A percentile compares a stretch with the other conserved stretches of the same genome.
These are phyloP conservation scores for Auanema sp. DNA, from an alignment of 2,888 invertebrate species.

Conservation along the genomic window DNA sequence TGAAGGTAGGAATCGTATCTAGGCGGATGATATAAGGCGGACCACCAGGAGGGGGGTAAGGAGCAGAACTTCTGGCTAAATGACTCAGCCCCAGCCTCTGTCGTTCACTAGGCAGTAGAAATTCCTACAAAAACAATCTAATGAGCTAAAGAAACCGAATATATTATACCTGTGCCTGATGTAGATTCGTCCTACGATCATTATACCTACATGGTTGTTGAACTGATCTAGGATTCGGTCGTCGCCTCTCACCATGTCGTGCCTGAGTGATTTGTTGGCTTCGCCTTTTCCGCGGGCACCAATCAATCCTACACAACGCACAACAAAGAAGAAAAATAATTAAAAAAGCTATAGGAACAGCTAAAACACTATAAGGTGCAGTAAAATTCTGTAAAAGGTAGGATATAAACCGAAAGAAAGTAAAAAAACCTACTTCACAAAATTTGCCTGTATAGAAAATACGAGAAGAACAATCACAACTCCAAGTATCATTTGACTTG, in stretches of 20 bases:
- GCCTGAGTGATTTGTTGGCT: background rate
- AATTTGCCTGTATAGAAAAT: constrained; percentile 38
- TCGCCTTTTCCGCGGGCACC: constrained; percentile 44
- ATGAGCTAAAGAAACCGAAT: too few species aligned
- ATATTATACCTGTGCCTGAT: background rate
- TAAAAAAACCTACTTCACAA: constrained; percentile 26
- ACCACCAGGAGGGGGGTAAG: constrained; percentile 26
- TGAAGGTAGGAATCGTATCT: constrained; percentile 50
- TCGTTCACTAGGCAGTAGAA: constrained; percentile 24
- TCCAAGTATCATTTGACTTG: constrained; percentile 27
- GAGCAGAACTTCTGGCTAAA: constrained; percentile 19
- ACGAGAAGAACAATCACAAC: constrained; percentile 43
- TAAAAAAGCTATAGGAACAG: constrained; percentile 34
- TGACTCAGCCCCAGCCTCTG: constrained; percentile 8
- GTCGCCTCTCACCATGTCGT: background rate
- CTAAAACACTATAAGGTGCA: constrained; percentile 24
- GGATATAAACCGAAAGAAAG: background rate
- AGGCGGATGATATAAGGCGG: constrained; percentile 43
- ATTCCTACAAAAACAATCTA: too few species aligned
- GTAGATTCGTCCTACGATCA: background rate
- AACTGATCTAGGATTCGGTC: background rate
- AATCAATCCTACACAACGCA: constrained; percentile 51
- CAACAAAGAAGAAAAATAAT: constrained; percentile 52
- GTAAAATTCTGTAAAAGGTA: constrained; percentile 14
- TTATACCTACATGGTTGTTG: constrained; percentile 3